Evolutionary conservation across 2,888 invertebrate genomes (phyloP), one percentile per base, ranked within the genome.

Genomic region (Dryomyza anilis): DNA sequence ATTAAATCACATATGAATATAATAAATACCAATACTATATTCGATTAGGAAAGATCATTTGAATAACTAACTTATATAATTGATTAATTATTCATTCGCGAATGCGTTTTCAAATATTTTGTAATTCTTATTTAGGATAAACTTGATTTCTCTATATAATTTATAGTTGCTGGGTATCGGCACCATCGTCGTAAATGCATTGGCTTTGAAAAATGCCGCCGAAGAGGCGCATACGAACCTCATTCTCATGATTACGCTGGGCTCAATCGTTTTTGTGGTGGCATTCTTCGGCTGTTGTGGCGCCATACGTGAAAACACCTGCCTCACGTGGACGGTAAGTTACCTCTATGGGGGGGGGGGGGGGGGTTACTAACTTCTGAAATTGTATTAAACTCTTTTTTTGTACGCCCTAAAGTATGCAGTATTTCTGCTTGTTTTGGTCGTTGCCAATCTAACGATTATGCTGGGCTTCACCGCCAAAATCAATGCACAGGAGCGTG

Each of bases 261-360:
- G 92, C 3, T 85, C 86, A 10, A 77, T 91, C 45, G 88, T 91
- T 70, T 91, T 94, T 78, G 78, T 93, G 70, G 89, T 94, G 70
- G 91, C 93, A 0, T 94, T 94, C 86, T 90, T 94, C 77, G 95
- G 94, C 67, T 95, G 95, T 84, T 94, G 94, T 78, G 95, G 95
- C 21, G 94, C 95, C 8, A 88, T 92, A 70, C 88, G 91, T 71
- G 94, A 95, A 83, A 94, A 90, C 81, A 89, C 92, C 78, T 94
- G 93, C 84, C 91, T 94, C 88, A 88, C 91, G 63, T 87, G 92
- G 82, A 90, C 90, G 77, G 93, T 93, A 83, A 87, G 89, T 72
- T n/a, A n/a, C n/a, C n/a, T n/a, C n/a, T n/a, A n/a, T n/a, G n/a
- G n/a, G n/a, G n/a, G n/a, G n/a, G n/a, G n/a, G n/a, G n/a, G n/a